Evolutionary conservation across 2,797 vertebrate genomes (phyloP).

Genomic region (Xerus rutilus): DNA sequence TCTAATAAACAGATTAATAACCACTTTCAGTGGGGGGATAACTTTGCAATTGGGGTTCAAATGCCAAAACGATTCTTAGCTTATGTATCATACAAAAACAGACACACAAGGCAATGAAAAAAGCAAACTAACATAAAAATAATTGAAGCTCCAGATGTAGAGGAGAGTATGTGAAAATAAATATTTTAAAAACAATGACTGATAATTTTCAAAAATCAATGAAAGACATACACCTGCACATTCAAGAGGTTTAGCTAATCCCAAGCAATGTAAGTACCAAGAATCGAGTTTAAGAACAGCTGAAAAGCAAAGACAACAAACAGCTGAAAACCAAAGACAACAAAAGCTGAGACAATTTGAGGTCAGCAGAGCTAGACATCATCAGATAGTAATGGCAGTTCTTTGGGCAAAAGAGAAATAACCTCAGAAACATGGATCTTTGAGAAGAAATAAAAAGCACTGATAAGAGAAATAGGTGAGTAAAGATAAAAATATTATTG

Average conservation of each 20-base stretch:
- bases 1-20: neutral
- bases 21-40: neutral
- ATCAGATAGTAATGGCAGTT: neutral
- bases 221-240: neutral
- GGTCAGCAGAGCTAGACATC: neutral
- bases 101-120: neutral
- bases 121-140: neutral
- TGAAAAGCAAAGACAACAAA: neutral
- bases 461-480: neutral
- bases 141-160: neutral
- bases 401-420: neutral
- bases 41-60: neutral
- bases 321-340: neutral
- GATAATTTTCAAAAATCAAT: neutral
- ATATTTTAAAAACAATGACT: neutral
- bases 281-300: neutral
- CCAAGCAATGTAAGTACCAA: neutral
- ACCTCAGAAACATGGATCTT: neutral
- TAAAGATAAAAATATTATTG: neutral
- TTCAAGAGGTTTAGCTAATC: neutral
- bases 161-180: neutral
- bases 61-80: neutral
- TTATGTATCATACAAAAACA: neutral
- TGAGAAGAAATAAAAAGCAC: neutral
- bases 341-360: neutral